phyloP scores from a whole-genome alignment of 2,797 vertebrate genomes.

The Acipenser transmontanus region DNA sequence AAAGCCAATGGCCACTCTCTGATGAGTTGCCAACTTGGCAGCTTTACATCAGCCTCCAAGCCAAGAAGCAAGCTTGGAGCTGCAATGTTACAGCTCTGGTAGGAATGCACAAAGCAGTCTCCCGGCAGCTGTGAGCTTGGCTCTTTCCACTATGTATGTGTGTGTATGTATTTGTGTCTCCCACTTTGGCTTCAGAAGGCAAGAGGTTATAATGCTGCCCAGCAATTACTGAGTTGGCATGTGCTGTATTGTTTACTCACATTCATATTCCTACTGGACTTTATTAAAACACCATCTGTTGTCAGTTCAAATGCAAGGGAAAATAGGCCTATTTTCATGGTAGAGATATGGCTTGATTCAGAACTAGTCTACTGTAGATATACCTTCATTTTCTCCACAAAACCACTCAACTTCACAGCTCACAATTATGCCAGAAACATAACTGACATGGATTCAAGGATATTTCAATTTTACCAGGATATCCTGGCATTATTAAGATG shows the following conservation, averaged over 20 bases:
- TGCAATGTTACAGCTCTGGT: conserved; percentile 46
- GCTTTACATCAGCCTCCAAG: conserved; percentile 38
- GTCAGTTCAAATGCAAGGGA: conserved; percentile 63
- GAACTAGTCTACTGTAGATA: too few relatives aligned
- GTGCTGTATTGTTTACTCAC: conserved; percentile 95
- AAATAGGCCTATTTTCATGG: too few relatives aligned
- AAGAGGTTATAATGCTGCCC: conserved; percentile 94
- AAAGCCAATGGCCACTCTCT: conserved; percentile 56
- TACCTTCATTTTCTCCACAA: too few relatives aligned
- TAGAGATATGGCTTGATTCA: too few relatives aligned
- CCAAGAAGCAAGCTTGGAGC: conserved; percentile 62
- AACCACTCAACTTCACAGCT: too few relatives aligned
- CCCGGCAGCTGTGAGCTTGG: conserved; percentile 88
- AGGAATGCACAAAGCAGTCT: conserved; percentile 39
- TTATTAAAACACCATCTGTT: conserved; percentile 99
- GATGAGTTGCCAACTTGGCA: conserved; percentile 69
- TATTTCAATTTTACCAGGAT: not conserved
- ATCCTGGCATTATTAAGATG: not conserved
- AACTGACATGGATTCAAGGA: not conserved
- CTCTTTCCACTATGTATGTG: conserved; percentile 72
- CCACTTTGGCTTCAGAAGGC: conserved; percentile 83
- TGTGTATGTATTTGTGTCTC: conserved; percentile 46
- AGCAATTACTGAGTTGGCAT: conserved; percentile 99
- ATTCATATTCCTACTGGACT: conserved; percentile 99
- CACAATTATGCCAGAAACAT: too few relatives aligned